These are phyloP conservation scores for Podotricha telesiphe DNA, from an alignment of 2,888 invertebrate species.

Conservation along the genomic window DNA sequence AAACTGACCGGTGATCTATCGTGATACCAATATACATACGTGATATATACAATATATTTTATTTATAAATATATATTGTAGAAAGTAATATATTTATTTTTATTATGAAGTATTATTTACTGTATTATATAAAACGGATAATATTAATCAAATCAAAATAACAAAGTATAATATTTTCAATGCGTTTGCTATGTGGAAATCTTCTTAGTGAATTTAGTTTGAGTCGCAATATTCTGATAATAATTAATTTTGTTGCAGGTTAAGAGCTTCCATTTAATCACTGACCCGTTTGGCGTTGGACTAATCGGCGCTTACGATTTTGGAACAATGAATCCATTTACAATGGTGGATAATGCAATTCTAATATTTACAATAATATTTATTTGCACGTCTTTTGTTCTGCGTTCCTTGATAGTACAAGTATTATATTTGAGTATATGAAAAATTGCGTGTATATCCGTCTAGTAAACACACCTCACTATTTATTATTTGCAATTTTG, in stretches of 20 bases:
- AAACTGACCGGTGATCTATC: background rate
- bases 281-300: constrained; percentile 62
- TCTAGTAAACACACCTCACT: constrained; percentile 51
- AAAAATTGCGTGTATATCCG: constrained; percentile 55
- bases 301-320: constrained; percentile 66
- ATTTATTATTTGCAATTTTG: constrained; percentile 60
- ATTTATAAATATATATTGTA: too few relatives aligned
- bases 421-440: constrained; percentile 54
- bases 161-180: too few relatives aligned
- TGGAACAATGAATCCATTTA: constrained; percentile 60
- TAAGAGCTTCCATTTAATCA: constrained; percentile 50
- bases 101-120: too few relatives aligned
- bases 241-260: constrained; percentile 56
- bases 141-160: too few relatives aligned
- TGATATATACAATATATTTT: too few relatives aligned
- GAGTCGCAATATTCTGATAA: background rate
- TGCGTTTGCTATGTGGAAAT: too few relatives aligned
- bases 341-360: constrained; percentile 66
- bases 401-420: constrained; percentile 61
- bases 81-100: too few relatives aligned
- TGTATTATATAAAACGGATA: too few relatives aligned
- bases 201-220: too few relatives aligned
- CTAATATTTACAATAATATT: constrained; percentile 59
- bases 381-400: constrained; percentile 55
- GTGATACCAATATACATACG: background rate